A percentile compares a stretch with the other conserved stretches of the same genome.
These are phyloP conservation scores for Pocillopora verrucosa DNA, from an alignment of 64 coral and sea anemone species.

Conservation along the genomic window DNA sequence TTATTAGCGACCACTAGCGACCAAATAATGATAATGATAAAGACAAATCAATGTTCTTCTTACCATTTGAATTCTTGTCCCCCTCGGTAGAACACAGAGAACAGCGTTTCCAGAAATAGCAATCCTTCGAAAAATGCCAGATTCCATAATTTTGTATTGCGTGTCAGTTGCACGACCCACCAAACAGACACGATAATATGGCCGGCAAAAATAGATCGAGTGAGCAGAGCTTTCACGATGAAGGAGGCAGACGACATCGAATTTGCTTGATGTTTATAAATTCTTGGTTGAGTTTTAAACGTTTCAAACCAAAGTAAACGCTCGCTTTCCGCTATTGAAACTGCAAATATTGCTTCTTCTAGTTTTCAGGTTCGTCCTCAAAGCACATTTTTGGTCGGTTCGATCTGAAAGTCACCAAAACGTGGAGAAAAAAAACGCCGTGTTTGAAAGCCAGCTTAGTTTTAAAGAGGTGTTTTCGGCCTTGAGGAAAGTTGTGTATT, in stretches of 20 bases:
- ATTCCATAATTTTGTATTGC: slow-evolving; percentile 28
- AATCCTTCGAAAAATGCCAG: slow-evolving; percentile 34
- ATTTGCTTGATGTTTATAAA: background rate
- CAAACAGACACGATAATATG: slow-evolving; percentile 54
- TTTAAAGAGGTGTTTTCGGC: background rate
- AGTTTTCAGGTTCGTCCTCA: background rate
- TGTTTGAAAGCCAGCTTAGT: background rate
- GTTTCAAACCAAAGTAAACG: background rate
- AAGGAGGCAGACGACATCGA: slow-evolving; percentile 18
- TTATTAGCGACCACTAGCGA: background rate
- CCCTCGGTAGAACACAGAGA: slow-evolving; percentile 26
- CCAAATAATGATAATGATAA: background rate
- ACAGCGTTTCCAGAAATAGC: slow-evolving; percentile 38
- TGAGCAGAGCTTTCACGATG: slow-evolving; percentile 49
- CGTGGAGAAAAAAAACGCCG: background rate
- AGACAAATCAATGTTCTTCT: background rate
- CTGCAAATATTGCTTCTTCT: background rate
- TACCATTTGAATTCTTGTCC: slow-evolving; percentile 65
- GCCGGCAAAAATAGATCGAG: slow-evolving; percentile 30
- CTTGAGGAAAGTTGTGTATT: background rate
- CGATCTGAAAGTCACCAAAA: background rate
- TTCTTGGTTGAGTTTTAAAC: background rate
- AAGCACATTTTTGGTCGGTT: background rate
- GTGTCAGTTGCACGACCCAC: slow-evolving; percentile 42
- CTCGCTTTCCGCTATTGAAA: background rate